Conservation (phyloP, 2,113 vertebrate genomes). For the Globicephala melas region DNA sequence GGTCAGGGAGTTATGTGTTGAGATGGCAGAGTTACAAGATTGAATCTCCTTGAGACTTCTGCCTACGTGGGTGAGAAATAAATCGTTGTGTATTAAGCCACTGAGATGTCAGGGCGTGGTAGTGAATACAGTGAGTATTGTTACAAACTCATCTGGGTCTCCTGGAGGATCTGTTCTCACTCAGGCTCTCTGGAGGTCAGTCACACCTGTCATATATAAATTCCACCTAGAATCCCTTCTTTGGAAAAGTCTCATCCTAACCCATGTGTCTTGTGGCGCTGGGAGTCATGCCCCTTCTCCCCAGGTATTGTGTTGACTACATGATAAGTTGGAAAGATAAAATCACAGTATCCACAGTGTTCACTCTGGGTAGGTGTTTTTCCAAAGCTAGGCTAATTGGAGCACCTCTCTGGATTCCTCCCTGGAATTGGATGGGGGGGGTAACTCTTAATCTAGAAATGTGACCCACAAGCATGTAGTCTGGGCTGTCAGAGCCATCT, state of each 20-base stretch:
- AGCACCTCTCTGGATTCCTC: not conserved
- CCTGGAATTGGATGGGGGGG: no score
- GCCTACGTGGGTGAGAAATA: not conserved
- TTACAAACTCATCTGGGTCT: not conserved
- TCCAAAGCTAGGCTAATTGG: not conserved
- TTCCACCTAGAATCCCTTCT: not conserved
- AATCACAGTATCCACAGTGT: accelerated
- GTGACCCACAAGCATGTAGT: accelerated
- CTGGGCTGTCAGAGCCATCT: not conserved
- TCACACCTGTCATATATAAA: not conserved
- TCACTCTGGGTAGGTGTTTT: not conserved
- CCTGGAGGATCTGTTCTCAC: not conserved
- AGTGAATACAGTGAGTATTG: not conserved
- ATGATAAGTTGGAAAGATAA: not conserved
- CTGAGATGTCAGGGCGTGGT: not conserved
- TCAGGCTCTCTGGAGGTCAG: not conserved
- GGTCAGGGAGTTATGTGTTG: not conserved
- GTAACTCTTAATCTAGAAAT: no score
- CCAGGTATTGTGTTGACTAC: not conserved
- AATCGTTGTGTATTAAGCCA: not conserved
- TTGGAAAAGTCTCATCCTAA: not conserved
- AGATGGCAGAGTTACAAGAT: accelerated
- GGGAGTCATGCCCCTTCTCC: not conserved
- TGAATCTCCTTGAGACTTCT: not conserved
- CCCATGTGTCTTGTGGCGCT: accelerated